A percentile compares a stretch with the other conserved stretches of the same genome.
Conservation (phyloP, 2,888 invertebrate genomes). For the Drosophila peninsularis region DNA sequence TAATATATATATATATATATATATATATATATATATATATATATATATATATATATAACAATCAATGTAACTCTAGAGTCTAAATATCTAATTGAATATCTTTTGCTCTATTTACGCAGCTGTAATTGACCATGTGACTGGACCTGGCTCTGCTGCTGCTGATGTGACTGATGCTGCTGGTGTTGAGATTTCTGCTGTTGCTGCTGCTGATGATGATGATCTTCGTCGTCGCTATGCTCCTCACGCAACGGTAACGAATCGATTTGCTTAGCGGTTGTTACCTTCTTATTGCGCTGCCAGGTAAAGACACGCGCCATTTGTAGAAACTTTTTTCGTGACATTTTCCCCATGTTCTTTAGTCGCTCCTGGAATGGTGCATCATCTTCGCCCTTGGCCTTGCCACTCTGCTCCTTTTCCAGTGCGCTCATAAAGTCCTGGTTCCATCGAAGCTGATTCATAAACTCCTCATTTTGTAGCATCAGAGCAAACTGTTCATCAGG, state of each 20-base stretch:
- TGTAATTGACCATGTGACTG: slow-evolving; percentile 64
- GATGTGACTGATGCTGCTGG: slow-evolving; percentile 47
- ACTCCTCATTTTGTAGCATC: slow-evolving; percentile 95
- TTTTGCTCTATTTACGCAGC: slow-evolving; percentile 67
- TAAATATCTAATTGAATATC: not conserved
- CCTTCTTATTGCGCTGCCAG: slow-evolving; percentile 87
- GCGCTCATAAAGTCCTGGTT: slow-evolving; percentile 95
- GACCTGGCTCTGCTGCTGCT: slow-evolving; percentile 47
- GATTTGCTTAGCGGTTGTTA: slow-evolving; percentile 85
- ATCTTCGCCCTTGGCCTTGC: slow-evolving; percentile 87
- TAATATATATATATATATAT: slow-evolving; percentile 56
- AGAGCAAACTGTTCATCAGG: slow-evolving; percentile 95
- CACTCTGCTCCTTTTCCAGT: slow-evolving; percentile 90
- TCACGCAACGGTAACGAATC: slow-evolving; percentile 87
- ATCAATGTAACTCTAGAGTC: slow-evolving; percentile 45
- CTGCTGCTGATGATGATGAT: slow-evolving; percentile 82
- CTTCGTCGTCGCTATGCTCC: slow-evolving; percentile 88
- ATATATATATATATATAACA: slow-evolving; percentile 61
- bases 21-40: too few species aligned
- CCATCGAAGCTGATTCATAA: slow-evolving; percentile 93
- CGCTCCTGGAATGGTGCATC: slow-evolving; percentile 90
- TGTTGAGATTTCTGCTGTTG: slow-evolving; percentile 65
- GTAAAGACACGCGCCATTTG: slow-evolving; percentile 92
- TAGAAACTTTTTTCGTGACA: slow-evolving; percentile 92
- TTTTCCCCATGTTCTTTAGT: slow-evolving; percentile 93